These are phyloP conservation scores for Thinocorus orbignyianus DNA, from an alignment of 2,113 vertebrate species.

Conservation along the genomic window DNA sequence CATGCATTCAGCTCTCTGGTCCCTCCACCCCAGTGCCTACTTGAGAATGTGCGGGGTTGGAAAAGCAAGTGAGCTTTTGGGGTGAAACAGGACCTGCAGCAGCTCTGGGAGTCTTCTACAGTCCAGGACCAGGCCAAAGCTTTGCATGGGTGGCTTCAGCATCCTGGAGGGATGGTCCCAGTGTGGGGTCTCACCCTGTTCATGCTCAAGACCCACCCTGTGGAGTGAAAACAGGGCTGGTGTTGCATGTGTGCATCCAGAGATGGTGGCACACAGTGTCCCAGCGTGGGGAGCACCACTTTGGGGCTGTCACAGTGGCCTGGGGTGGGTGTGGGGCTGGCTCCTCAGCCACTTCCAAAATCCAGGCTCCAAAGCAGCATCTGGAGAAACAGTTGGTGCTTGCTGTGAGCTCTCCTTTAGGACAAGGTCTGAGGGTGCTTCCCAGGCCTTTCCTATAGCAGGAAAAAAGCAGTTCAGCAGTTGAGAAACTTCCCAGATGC, in stretches of 20 bases:
- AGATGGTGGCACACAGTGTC: neutral
- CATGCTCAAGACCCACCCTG: neutral
- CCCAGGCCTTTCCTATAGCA: neutral
- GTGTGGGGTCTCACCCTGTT: rapidly evolving
- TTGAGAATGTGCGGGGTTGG: neutral
- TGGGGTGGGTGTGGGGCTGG: rapidly evolving
- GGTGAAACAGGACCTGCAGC: neutral
- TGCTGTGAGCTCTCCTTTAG: neutral
- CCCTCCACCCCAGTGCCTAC: rapidly evolving
- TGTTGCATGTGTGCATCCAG: neutral
- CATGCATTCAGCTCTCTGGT: neutral
- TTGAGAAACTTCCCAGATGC: slow-evolving; percentile 3
- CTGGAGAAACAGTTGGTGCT: neutral
- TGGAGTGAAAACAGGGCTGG: neutral
- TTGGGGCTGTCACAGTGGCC: neutral
- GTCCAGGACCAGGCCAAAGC: neutral
- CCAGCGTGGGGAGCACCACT: neutral
- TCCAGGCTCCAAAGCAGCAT: neutral
- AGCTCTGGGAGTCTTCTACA: neutral
- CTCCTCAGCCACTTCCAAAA: neutral
- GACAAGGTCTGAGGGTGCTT: neutral
- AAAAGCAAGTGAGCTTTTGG: rapidly evolving
- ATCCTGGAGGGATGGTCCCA: neutral
- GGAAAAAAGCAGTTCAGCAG: neutral
- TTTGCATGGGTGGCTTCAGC: neutral